Evolutionary conservation across 2,113 vertebrate genomes (phyloP).

Genomic region (Microcebus jonahi): DNA sequence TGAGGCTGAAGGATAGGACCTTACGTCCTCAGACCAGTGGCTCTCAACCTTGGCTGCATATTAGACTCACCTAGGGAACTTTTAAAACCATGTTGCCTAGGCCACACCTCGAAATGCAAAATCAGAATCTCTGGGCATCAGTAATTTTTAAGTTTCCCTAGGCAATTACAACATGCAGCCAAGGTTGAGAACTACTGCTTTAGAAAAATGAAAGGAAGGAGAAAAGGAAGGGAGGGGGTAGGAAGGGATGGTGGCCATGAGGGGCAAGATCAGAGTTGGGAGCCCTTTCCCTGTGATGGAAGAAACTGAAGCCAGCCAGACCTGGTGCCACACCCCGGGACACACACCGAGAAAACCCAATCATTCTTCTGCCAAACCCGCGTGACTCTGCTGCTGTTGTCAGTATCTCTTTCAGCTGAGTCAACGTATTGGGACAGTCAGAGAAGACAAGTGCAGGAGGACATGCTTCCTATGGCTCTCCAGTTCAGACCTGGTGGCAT

Average conservation of each 20-base stretch:
- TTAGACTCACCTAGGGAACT: not conserved
- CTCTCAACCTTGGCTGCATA: not conserved
- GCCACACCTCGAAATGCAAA: not conserved
- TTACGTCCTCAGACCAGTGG: not conserved
- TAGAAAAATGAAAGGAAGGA: not conserved
- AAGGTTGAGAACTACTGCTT: not conserved
- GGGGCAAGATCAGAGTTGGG: not conserved
- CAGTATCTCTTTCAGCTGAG: conserved; percentile 67
- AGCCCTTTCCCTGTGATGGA: not conserved
- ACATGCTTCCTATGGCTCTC: not conserved
- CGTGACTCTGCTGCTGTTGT: conserved; percentile 41
- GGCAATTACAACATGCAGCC: not conserved
- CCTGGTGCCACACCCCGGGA: conserved; percentile 35
- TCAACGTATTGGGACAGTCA: conserved; percentile 45
- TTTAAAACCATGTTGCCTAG: not conserved
- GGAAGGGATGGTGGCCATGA: not conserved
- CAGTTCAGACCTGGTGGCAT: not conserved
- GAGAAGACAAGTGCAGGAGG: not conserved
- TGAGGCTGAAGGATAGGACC: not conserved
- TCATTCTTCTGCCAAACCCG: conserved; percentile 7
- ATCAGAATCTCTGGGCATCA: conserved; percentile 35
- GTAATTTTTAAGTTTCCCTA: not conserved
- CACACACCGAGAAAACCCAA: not conserved
- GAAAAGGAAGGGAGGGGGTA: not conserved
- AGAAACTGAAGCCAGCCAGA: not conserved